Evolutionary conservation across 1,140 invertebrate species (phyloP), one percentile per base, ranked within the genome.

Genomic region (Papilio dardanus): DNA sequence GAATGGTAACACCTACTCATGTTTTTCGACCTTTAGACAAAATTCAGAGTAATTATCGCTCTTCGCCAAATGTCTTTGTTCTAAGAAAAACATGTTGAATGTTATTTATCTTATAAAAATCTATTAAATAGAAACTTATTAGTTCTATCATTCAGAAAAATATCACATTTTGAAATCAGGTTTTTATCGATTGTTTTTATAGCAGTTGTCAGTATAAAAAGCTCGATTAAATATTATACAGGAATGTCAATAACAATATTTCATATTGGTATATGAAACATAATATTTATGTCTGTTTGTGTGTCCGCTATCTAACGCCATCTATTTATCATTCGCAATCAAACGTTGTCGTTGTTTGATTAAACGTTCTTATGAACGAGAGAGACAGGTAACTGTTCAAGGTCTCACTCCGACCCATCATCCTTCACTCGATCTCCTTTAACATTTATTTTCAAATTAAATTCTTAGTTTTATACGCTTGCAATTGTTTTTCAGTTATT

Each of bases 301-400:
- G 16, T 37, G 50, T 73, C 71, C 42, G 40, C 14, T 66, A 54
- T 65, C 50, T 78, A 74, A 76, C 77, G 79, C 66, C 71, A 46
- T 71, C 83, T 82, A 88, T 90, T 86, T 86, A 90, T 90, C 88
- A 89, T 86, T 85, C 71, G 84, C 85, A 89, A 90, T 90, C 87
- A 89, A 86, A 86, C 77, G 81, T 82, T 79, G 83, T 87, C 79
- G 79, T 81, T 85, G 85, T 85, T 82, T 90, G 87, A 92, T 90
- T 87, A 89, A 89, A 83, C 80, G 86, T 73, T 83, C 71, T 76
- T 77, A 71, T 79, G 81, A 88, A 83, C 80, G 73, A 67, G 58
- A 42, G 40, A 77, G 80, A 81, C 86, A 65, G 79, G 76, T 76
- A 73, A 82, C 82, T 84, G 73, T 76, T 74, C 76, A 58, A 74